Evolutionary conservation across 2,888 invertebrate species (phyloP).

Genomic region (Chironomus riparius): DNA sequence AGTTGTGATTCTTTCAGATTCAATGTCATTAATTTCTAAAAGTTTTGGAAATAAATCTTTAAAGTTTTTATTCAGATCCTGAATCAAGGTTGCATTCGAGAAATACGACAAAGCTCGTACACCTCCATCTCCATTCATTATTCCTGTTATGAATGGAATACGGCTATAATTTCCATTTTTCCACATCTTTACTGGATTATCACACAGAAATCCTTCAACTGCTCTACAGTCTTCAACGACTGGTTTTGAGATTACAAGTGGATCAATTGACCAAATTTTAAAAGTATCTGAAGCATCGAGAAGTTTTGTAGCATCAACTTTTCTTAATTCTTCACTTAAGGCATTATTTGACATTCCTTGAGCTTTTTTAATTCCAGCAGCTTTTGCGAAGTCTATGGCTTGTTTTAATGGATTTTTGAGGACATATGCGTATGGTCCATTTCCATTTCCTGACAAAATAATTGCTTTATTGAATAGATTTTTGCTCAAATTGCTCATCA

Average conservation of each 20-base stretch:
- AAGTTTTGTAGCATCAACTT: constrained; percentile 38
- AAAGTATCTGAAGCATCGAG: constrained; percentile 42
- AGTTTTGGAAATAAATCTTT: constrained; percentile 34
- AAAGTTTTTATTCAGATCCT: constrained; percentile 36
- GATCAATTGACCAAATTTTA: constrained; percentile 44
- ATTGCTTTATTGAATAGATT: constrained; percentile 44
- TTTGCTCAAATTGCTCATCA: constrained; percentile 34
- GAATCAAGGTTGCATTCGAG: constrained; percentile 33
- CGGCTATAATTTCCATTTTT: constrained; percentile 39
- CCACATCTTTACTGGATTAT: constrained; percentile 41
- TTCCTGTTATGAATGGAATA: constrained; percentile 46
- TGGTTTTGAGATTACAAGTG: constrained; percentile 43
- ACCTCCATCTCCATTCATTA: constrained; percentile 42
- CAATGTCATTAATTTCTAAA: constrained; percentile 34
- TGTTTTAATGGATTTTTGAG: constrained; percentile 34
- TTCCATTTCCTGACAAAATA: constrained; percentile 44
- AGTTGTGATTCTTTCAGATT: constrained; percentile 30
- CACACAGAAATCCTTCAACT: constrained; percentile 41
- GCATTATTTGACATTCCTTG: constrained; percentile 33
- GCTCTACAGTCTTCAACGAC: constrained; percentile 39
- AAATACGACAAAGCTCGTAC: constrained; percentile 34
- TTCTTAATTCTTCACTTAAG: constrained; percentile 41
- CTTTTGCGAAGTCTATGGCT: constrained; percentile 39
- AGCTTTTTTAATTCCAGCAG: constrained; percentile 40
- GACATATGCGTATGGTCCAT: constrained; percentile 38